Evolutionary conservation across 2,888 invertebrate genomes (phyloP), one percentile per base, ranked within the genome.

Genomic region (Tinea pellionella): DNA sequence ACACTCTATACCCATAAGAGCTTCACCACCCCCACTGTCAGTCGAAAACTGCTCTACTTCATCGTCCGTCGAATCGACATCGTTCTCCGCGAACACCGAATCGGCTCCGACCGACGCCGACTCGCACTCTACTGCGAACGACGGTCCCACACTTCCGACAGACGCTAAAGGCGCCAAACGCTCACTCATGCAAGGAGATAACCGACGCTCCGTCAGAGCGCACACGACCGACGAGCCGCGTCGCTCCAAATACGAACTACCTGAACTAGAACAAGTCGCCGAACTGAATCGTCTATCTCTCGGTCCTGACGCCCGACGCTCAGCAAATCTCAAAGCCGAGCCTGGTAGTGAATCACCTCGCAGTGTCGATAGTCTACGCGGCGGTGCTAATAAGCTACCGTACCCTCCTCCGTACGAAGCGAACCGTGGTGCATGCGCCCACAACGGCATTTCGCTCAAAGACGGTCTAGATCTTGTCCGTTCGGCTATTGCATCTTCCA

Each of bases 1-100:
- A 41, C 78, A 76, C 59, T 77, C 76, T 18, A 81, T 83, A 61
- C 91, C 91, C 65, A 93, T 94, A 43, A 73, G 74, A 41, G 78
- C 76, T 59, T 76, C 76, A 18, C 81, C 83, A 62, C 91, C 91
- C 65, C 94, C 94, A 69, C 94, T 95, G 72, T 95, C 95, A 42
- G 94, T 94, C 62, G 94, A 94, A 72, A 95, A 92, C 69, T 93
- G 93, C 69, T 94, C 94, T 67, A 94, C 92, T 70, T 95, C 95
- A 70, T 94, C 94, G 72, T 95, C 95, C 13, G 95, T 95, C 68
- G 94, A 94, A 66, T 91, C 89, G 60, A 80, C 89, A 64, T 91
- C 92, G 68, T 90, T 90, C 71, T 93, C 93, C 61, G 91, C 89
- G 75, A 95, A 95, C 62, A 95, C 94, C 16, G 95, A 94, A 77